Evolutionary conservation across 2,113 vertebrate genomes (phyloP).

Genomic region (Phylloscopus whistleri): DNA sequence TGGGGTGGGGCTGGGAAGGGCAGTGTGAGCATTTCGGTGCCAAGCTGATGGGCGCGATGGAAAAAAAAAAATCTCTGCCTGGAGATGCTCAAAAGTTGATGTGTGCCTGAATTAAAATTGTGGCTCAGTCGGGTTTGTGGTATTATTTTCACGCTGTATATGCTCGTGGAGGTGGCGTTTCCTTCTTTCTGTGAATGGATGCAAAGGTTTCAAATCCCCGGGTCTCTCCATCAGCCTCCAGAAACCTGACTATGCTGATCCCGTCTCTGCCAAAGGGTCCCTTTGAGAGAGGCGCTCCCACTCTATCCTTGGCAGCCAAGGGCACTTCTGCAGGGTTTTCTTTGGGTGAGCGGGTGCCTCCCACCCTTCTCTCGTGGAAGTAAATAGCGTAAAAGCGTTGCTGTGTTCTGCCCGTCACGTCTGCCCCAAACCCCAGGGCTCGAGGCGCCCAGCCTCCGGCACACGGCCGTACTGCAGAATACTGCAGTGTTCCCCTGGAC

Average conservation of each 20-base stretch:
- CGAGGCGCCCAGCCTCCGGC: background rate
- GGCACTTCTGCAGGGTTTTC: background rate
- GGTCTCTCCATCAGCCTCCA: background rate
- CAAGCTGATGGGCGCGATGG: background rate
- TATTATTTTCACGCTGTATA: background rate
- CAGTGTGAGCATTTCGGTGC: background rate
- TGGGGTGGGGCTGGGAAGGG: constrained; percentile 49
- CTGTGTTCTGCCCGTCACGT: background rate
- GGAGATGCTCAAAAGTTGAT: background rate
- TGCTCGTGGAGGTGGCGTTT: background rate
- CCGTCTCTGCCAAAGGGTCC: background rate
- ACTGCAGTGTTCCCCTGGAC: constrained; percentile 33
- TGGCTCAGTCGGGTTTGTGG: background rate
- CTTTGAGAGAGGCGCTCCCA: background rate
- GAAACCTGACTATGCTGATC: background rate
- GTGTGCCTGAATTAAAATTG: background rate
- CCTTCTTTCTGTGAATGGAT: background rate
- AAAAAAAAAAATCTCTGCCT: background rate
- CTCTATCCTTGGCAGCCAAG: background rate
- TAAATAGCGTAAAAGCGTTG: background rate
- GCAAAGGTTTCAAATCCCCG: background rate
- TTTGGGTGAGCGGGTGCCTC: background rate
- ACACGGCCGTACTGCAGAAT: background rate
- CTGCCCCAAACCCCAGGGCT: background rate
- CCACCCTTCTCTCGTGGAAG: background rate